These are phyloP conservation scores for Echiichthys vipera DNA, from an alignment of 2,797 vertebrate genomes.

Conservation along the genomic window DNA sequence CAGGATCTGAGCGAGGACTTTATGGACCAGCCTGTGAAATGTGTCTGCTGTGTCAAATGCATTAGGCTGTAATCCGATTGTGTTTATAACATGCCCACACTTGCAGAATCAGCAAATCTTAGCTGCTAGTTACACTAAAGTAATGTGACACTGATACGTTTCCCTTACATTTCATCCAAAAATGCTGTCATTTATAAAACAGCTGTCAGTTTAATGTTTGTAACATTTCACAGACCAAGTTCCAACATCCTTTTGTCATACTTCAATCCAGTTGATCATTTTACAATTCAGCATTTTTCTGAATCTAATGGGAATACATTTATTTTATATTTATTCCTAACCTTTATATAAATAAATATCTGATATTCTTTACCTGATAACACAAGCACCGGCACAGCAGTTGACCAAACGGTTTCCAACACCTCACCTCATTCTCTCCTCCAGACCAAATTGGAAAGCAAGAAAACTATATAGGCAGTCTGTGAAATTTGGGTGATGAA, in stretches of 20 bases:
- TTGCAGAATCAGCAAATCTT: conserved; percentile 19
- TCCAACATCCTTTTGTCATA: background rate
- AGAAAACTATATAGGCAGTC: no score
- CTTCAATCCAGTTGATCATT: background rate
- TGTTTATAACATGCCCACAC: conserved; percentile 6
- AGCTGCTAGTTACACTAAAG: background rate
- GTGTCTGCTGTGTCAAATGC: conserved; percentile 6
- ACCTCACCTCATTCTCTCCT: background rate
- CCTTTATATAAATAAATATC: no score
- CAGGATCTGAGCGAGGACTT: conserved; percentile 27
- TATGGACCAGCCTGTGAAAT: conserved; percentile 30
- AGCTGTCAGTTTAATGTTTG: background rate
- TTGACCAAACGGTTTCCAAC: background rate
- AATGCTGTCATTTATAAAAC: conserved; percentile 3
- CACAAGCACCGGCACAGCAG: background rate
- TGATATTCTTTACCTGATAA: conserved; percentile 8
- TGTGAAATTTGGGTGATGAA: background rate
- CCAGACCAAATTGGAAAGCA: background rate
- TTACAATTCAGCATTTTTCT: conserved; percentile 1
- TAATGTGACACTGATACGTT: conserved; percentile 14
- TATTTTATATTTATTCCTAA: no score
- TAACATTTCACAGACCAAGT: background rate
- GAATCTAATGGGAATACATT: conserved; percentile 6
- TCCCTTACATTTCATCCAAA: background rate
- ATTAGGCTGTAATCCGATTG: conserved; percentile 10